Evolutionary conservation across 23 tunicate species (phyloP), one percentile per base, ranked within the genome.

Genomic region (Halocynthia aurantium): DNA sequence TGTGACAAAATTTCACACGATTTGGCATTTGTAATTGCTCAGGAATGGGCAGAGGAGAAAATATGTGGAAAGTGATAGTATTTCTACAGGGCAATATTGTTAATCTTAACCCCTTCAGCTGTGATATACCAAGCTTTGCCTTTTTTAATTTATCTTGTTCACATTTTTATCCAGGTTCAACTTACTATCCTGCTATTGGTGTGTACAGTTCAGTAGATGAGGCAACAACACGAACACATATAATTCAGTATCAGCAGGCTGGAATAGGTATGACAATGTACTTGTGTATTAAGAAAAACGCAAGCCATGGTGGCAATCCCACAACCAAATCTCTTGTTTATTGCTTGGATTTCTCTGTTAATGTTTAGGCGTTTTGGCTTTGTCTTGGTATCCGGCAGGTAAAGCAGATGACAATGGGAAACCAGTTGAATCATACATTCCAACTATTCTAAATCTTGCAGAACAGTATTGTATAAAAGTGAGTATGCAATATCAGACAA

Each of bases 151-250:
- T 60, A 60, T 15, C 18, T 15, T 31, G 77, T 40, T 19, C n/a
- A 5, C n/a, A 21, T 64, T 57, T 11, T 77, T 77, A 21, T 21
- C 31, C 64, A 91, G 97, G 92, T n/a, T 69, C 98, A 54, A 86
- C 83, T 69, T 94, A 80, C 58, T 94, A 88, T 77, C 98, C 98
- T 22, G 53, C 44, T 31, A 76, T 94, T 21, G 98, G 98, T 6
- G 69, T 90, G 7, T 94, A 94, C 57, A 88, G 95, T 63, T 94
- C 98, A 12, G 6, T 12, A 10, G 95, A 88, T 67, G 62, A 9
- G 12, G 31, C 10, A 11, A 64, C 84, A 7, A 77, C 82, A 7
- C 22, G 81, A 18, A 18, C 67, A 11, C 98, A 94, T 69, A 76
- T 94, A 81, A 49, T 72, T 7, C 84, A 81, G 51, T 55, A 69